Evolutionary conservation across 2,888 invertebrate genomes (phyloP), one percentile per base, ranked within the genome.

Genomic region (Odontothrips loti): DNA sequence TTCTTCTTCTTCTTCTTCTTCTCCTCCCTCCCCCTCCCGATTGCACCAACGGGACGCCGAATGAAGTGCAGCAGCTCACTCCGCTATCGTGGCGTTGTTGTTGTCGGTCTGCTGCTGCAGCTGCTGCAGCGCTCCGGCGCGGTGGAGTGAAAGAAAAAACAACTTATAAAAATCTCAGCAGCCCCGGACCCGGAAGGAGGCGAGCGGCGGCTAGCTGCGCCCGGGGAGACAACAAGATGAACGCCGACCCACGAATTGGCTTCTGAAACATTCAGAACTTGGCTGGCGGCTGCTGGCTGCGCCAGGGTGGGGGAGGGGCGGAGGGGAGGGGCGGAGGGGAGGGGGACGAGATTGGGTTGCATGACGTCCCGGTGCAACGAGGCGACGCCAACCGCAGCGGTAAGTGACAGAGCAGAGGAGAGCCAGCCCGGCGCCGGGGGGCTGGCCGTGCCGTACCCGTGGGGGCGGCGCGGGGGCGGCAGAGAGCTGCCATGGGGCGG

Each of bases 131-230:
- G 20, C 10, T 51, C 34, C n/a, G n/a, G n/a, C n/a, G n/a, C n/a
- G n/a, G n/a, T n/a, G 34, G 34, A 43, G 34, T 43, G 34, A 43
- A 43, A 6, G 3, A 43, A 43, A 68, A 58, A 58, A 27, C 23
- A 75, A 27, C 68, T 75, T 75, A 75, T 75, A 75, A 75, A 75
- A 75, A 75, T 75, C 68, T 75, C 68, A 75, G 68, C 1, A 75
- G 68, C 68, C 8, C 23, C 27, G 68, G 10, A 10, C 23, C 10
- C 1, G 68, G 68, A 20, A 23, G 63, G 68, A n/a, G 68, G 23
- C 27, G 68, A n/a, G 48, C 48, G 48, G 48, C 12, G 23, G 68
- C 68, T 10, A 2, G 23, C 68, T 9, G 68, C 68, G 68, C 27
- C 1, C 23, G 12, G 68, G 23, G 68, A 75, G 68, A 75, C 68